A percentile compares a stretch with the other conserved stretches of the same genome.
Evolutionary conservation across 2,888 invertebrate species (phyloP).

Genomic region (Labia minor): DNA sequence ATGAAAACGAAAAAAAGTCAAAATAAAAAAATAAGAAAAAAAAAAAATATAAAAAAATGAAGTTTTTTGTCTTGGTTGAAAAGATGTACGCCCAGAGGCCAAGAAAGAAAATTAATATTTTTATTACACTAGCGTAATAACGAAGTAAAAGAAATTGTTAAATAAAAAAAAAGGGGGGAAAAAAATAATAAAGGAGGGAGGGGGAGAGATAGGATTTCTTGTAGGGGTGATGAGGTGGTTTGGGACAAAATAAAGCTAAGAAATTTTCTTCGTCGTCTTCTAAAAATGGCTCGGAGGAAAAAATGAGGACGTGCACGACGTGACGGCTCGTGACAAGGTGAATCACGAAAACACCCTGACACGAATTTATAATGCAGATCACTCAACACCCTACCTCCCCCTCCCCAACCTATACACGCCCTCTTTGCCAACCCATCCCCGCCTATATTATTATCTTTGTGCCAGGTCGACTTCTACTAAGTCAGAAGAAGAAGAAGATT

Average conservation of each 20-base stretch:
- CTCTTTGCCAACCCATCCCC: no score
- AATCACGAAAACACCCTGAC: constrained; percentile 1
- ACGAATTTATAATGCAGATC: constrained; percentile 5
- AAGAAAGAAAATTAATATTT: constrained; percentile 2
- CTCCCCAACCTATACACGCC: no score
- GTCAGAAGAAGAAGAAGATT: no score
- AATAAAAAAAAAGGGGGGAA: no score
- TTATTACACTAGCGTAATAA: background rate
- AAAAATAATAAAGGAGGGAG: background rate
- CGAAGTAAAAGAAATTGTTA: background rate
- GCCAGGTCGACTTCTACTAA: no score
- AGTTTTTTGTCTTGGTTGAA: background rate
- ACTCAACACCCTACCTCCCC: background rate
- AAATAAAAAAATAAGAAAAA: no score
- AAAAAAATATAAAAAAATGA: no score
- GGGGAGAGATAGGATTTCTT: no score
- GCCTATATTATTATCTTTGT: no score
- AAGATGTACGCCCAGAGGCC: constrained; percentile 1
- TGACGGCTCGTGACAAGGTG: background rate
- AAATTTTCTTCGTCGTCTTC: background rate
- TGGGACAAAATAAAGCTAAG: background rate
- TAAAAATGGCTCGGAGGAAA: background rate
- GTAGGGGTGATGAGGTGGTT: no score
- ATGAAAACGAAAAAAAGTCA: no score
- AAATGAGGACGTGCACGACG: background rate